Percentiles rank a stretch among this genome's conserved stretches.
Evolutionary conservation across 1,140 invertebrate genomes (phyloP).

Genomic region (Aethina tumida): DNA sequence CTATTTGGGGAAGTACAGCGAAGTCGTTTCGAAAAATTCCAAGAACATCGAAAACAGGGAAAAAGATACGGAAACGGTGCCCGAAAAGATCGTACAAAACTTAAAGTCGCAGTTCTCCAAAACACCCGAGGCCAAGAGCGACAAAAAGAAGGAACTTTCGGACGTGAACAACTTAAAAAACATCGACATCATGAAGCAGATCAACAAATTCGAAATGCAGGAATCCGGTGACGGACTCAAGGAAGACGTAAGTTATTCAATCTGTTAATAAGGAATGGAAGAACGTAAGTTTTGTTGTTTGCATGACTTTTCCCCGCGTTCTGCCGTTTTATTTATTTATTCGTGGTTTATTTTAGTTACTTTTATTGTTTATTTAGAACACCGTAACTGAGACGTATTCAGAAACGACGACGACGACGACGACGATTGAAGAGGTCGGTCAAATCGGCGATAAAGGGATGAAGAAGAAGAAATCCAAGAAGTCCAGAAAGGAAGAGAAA

Average conservation of each 20-base stretch:
- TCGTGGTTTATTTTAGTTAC: slow-evolving; percentile 10
- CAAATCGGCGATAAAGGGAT: slow-evolving; percentile 21
- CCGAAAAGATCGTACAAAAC: slow-evolving; percentile 25
- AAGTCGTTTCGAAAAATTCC: slow-evolving; percentile 15
- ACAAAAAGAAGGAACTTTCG: slow-evolving; percentile 12
- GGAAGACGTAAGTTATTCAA: slow-evolving; percentile 21
- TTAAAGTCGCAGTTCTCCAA: slow-evolving; percentile 27
- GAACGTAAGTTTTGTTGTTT: slow-evolving; percentile 8
- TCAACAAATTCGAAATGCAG: slow-evolving; percentile 28
- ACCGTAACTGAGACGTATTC: slow-evolving; percentile 30
- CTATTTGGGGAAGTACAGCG: slow-evolving; percentile 20
- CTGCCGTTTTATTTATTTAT: slow-evolving; percentile 9
- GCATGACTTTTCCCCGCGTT: slow-evolving; percentile 8
- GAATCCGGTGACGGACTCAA: slow-evolving; percentile 9
- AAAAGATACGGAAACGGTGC: slow-evolving; percentile 23
- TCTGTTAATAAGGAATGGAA: slow-evolving; percentile 3
- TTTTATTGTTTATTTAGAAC: slow-evolving; percentile 25
- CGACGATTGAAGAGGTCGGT: slow-evolving; percentile 18
- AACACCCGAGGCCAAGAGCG: slow-evolving; percentile 7
- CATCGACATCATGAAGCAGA: slow-evolving; percentile 30
- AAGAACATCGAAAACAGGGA: slow-evolving; percentile 16
- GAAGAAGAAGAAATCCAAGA: slow-evolving; percentile 49
- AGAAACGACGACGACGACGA: slow-evolving; percentile 30
- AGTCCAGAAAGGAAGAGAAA: slow-evolving; percentile 50
- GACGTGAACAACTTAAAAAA: slow-evolving; percentile 20